These are phyloP conservation scores for Gymnobelideus leadbeateri DNA, from an alignment of 2,113 vertebrate genomes.

Conservation along the genomic window DNA sequence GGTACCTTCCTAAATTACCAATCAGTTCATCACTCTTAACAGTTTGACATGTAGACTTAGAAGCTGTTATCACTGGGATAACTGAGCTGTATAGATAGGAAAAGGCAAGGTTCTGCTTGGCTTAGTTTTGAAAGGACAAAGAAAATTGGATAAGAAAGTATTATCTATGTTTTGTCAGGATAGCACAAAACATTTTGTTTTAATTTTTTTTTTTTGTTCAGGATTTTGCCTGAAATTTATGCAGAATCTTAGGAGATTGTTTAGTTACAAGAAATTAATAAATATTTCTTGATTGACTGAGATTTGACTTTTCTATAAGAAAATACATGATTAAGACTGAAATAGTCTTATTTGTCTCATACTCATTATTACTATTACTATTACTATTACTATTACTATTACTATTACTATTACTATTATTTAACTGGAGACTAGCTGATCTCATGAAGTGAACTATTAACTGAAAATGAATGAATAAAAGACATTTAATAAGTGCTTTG, in stretches of 20 bases:
- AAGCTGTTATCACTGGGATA: not conserved
- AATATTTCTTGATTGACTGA: not conserved
- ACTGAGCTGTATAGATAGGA: not conserved
- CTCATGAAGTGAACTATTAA: not conserved
- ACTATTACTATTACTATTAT: too few relatives aligned
- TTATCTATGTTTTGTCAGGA: not conserved
- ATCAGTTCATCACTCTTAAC: not conserved
- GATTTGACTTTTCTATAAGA: not conserved
- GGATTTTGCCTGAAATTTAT: not conserved
- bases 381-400: too few relatives aligned
- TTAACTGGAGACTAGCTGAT: not conserved
- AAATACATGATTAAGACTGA: not conserved
- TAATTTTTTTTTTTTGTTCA: not conserved
- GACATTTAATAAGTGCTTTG: too few relatives aligned
- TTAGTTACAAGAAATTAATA: not conserved
- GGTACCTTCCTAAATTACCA: not conserved
- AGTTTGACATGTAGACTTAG: not conserved
- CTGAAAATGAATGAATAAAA: not conserved
- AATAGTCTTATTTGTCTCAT: too few relatives aligned
- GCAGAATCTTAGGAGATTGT: not conserved
- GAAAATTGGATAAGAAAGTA: not conserved
- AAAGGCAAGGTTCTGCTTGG: not conserved
- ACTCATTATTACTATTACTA: too few relatives aligned
- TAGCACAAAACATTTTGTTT: not conserved
- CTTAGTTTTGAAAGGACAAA: not conserved